Evolutionary conservation across 2,888 invertebrate species (phyloP).

Genomic region (Polydrusus tereticollis): DNA sequence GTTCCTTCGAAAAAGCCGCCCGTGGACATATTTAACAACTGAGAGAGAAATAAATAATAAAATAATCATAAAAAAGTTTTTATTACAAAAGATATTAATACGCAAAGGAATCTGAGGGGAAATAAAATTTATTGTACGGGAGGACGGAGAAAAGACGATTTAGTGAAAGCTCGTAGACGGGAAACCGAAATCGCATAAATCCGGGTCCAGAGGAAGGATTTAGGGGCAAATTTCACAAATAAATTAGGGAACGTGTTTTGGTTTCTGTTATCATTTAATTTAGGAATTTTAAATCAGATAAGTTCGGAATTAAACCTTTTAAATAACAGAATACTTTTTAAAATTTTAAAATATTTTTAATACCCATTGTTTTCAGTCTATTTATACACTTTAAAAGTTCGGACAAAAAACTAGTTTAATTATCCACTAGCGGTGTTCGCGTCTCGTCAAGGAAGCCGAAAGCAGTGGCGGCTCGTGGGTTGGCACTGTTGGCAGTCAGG

Average conservation of each 20-base stretch:
- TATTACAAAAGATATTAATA: constrained; percentile 44
- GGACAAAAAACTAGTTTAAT: no score
- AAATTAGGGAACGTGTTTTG: constrained; percentile 41
- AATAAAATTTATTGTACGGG: constrained; percentile 23
- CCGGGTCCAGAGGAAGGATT: constrained; percentile 10
- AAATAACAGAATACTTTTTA: no score
- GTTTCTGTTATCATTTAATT: constrained; percentile 27
- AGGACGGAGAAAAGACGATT: constrained; percentile 26
- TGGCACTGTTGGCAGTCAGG: no score
- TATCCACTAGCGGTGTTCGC: no score
- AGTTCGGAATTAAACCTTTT: neutral
- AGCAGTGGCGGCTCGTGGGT: no score
- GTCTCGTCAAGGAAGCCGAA: no score
- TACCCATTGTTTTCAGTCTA: no score
- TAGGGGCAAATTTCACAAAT: constrained; percentile 27
- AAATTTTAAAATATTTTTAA: no score
- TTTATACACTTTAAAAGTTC: no score
- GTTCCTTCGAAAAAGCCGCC: constrained; percentile 10
- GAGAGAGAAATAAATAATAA: constrained; percentile 35
- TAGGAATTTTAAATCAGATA: neutral
- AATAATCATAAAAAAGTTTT: constrained; percentile 40
- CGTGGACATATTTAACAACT: constrained; percentile 29
- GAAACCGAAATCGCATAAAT: constrained; percentile 17
- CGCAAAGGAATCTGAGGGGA: constrained; percentile 25
- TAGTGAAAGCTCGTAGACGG: constrained; percentile 26